Percentiles rank a stretch among this genome's conserved stretches.
These are phyloP conservation scores for Lasioglossum pauxillum DNA, from an alignment of 2,888 invertebrate genomes.

Conservation along the genomic window DNA sequence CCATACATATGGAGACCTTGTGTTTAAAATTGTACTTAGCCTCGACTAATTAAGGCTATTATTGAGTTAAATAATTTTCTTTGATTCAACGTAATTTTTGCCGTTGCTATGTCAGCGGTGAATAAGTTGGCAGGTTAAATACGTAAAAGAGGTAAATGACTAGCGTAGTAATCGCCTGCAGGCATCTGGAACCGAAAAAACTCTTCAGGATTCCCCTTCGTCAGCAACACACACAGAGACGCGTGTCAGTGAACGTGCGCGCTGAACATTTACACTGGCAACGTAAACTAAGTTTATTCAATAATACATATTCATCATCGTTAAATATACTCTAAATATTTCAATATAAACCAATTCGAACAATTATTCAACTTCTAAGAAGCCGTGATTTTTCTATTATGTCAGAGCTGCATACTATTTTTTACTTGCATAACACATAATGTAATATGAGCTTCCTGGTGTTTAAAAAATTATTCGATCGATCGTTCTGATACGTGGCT, in stretches of 20 bases:
- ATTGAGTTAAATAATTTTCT: neutral
- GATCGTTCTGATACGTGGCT: neutral
- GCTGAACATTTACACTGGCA: neutral
- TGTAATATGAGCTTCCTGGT: neutral
- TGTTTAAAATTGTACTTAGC: neutral
- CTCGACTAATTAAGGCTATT: neutral
- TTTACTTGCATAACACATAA: slow-evolving; percentile 5
- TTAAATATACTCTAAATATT: neutral
- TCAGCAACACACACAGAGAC: neutral
- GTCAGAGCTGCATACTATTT: neutral
- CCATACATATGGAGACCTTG: neutral
- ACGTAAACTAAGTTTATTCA: neutral
- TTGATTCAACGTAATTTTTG: neutral
- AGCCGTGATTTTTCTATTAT: neutral
- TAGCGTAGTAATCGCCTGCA: neutral
- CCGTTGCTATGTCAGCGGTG: neutral
- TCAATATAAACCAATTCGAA: neutral
- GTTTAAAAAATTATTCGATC: neutral
- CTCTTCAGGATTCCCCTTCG: neutral
- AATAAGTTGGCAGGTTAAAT: neutral
- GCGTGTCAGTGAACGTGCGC: neutral
- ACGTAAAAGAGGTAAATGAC: slow-evolving; percentile 1
- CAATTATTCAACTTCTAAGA: neutral
- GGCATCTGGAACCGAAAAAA: neutral
- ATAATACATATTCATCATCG: neutral